A percentile compares a stretch with the other conserved stretches of the same genome.
Evolutionary conservation across 2,113 vertebrate genomes (phyloP).

Genomic region (Phaethornis superciliosus): DNA sequence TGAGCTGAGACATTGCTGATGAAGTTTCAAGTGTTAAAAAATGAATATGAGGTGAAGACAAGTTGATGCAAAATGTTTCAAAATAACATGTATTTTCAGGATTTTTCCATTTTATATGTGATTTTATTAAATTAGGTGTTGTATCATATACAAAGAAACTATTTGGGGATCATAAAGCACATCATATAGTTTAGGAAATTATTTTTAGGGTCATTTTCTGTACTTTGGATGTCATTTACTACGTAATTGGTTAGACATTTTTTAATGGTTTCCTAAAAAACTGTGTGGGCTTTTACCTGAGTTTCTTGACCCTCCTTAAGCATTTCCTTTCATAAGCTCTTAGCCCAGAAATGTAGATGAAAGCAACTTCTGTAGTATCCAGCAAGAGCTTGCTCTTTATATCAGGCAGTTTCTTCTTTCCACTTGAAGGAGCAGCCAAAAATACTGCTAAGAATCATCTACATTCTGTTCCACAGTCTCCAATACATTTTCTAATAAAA

Average conservation of each 20-base stretch:
- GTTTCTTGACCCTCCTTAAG: neutral
- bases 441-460: neutral
- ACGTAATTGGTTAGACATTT: neutral
- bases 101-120: neutral
- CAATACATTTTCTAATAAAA: neutral
- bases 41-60: neutral
- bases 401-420: neutral
- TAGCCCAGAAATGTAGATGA: neutral
- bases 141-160: neutral
- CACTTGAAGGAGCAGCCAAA: neutral
- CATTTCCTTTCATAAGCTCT: neutral
- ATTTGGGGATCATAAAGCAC: neutral
- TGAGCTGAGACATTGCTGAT: neutral
- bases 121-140: conserved; percentile 16
- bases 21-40: neutral
- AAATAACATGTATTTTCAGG: neutral
- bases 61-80: neutral
- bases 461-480: neutral
- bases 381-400: neutral
- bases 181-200: neutral
- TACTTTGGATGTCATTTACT: neutral
- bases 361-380: neutral
- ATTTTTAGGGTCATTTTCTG: conserved; percentile 15
- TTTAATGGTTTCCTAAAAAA: neutral
- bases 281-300: neutral